Evolutionary conservation across 2,888 invertebrate species (phyloP).

Genomic region (Dasysyrphus albostriatus): DNA sequence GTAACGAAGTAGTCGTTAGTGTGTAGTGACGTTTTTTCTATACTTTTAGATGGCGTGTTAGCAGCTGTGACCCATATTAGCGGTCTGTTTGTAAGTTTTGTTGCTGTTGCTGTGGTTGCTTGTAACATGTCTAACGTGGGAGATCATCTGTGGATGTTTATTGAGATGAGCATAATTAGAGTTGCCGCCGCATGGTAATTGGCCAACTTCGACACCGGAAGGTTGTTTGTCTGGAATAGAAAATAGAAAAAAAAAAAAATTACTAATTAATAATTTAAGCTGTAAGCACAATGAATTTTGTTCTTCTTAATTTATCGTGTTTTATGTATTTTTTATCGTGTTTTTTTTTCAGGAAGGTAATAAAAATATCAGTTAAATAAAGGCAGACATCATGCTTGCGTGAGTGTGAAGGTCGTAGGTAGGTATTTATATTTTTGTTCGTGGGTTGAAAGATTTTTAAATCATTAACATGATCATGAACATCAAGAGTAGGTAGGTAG

Average conservation of each 20-base stretch:
- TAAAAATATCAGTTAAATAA: conserved; percentile 8
- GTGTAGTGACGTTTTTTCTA: conserved; percentile 12
- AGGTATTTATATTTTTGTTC: conserved; percentile 22
- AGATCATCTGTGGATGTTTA: conserved; percentile 61
- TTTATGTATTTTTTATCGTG: not conserved
- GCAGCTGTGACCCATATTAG: conserved; percentile 69
- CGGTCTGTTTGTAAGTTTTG: conserved; percentile 44
- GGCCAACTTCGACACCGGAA: conserved; percentile 52
- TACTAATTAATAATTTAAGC: not conserved
- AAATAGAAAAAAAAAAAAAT: conserved; percentile 25
- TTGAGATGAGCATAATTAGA: conserved; percentile 53
- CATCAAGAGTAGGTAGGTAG: conserved; percentile 40
- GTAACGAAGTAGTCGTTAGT: conserved; percentile 9
- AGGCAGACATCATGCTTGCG: conserved; percentile 56
- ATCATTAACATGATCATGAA: conserved; percentile 54
- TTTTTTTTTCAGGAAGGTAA: conserved; percentile 3
- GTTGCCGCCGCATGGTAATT: conserved; percentile 47
- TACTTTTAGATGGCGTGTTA: conserved; percentile 31
- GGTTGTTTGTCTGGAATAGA: conserved; percentile 66
- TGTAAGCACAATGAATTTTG: not conserved
- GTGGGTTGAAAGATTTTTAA: conserved; percentile 58
- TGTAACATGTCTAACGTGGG: conserved; percentile 31
- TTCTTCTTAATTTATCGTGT: not conserved
- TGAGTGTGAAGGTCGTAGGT: conserved; percentile 58
- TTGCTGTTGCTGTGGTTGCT: conserved; percentile 11